Percentiles rank a stretch among this genome's conserved stretches.
Evolutionary conservation across 1,140 invertebrate genomes (phyloP).

Genomic region (Anoplolepis gracilipes): DNA sequence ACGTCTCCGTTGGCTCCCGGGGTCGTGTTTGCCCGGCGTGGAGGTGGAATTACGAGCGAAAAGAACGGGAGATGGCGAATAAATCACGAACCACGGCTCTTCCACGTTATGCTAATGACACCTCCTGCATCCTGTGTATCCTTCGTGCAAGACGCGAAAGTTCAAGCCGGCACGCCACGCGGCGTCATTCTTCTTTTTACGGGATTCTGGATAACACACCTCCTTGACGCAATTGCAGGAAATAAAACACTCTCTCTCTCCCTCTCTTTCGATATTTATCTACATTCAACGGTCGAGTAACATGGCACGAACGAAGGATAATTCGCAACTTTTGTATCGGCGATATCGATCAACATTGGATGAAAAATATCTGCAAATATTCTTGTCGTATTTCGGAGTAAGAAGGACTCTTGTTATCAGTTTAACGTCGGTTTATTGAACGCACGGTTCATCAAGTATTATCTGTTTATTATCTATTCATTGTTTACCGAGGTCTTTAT

Average conservation of each 20-base stretch:
- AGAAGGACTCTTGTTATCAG: neutral
- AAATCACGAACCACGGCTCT: conserved; percentile 80
- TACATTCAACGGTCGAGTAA: conserved; percentile 43
- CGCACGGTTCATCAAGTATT: conserved; percentile 5
- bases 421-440: neutral
- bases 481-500: neutral
- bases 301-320: conserved; percentile 16
- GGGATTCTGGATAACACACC: conserved; percentile 66
- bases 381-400: neutral
- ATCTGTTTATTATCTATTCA: neutral
- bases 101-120: conserved; percentile 82
- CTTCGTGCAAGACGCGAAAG: conserved; percentile 66
- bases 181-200: conserved; percentile 59
- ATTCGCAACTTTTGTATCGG: neutral
- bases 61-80: conserved; percentile 76
- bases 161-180: conserved; percentile 62
- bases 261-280: conserved; percentile 57
- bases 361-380: neutral
- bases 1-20: conserved; percentile 38
- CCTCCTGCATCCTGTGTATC: conserved; percentile 81
- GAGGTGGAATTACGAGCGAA: conserved; percentile 79
- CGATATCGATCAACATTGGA: neutral
- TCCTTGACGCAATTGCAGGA: conserved; percentile 73
- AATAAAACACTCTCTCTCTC: conserved; percentile 71
- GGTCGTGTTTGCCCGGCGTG: conserved; percentile 73